A percentile compares a stretch with the other conserved stretches of the same genome.
phyloP scores from a whole-genome alignment of 2,113 vertebrate genomes.

The Pangasianodon hypophthalmus region DNA sequence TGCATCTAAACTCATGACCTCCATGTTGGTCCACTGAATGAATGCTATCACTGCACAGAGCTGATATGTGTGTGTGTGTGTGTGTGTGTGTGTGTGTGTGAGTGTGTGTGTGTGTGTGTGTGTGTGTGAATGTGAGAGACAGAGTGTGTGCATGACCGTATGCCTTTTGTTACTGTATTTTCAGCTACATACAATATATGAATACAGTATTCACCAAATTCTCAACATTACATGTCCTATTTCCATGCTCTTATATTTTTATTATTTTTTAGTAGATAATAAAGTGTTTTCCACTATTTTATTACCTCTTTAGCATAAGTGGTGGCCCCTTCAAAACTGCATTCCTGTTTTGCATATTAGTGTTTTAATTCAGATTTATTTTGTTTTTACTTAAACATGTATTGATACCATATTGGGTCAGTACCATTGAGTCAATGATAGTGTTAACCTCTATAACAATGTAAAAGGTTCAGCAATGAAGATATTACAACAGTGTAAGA shows the following conservation, averaged over 20 bases:
- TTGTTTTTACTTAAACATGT: not conserved
- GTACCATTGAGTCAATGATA: not conserved
- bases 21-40: not conserved
- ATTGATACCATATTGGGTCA: not conserved
- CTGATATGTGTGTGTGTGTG: not conserved
- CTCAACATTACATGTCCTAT: not conserved
- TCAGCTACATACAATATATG: not conserved
- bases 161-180: not conserved
- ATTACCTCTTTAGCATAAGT: not conserved
- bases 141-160: not conserved
- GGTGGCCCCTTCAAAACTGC: no score
- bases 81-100: not conserved
- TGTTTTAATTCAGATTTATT: not conserved
- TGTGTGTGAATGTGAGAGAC: not conserved
- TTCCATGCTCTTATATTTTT: not conserved
- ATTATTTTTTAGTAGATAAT: not conserved
- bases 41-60: not conserved
- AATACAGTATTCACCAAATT: not conserved
- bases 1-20: slow-evolving; percentile 33
- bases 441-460: not conserved
- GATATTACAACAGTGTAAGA: not conserved
- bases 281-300: not conserved
- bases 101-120: slow-evolving; percentile 1
- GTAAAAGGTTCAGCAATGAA: not conserved
- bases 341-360: not conserved